phyloP scores from a whole-genome alignment of 2,888 invertebrate species.

The Hanleya hanleyi region DNA sequence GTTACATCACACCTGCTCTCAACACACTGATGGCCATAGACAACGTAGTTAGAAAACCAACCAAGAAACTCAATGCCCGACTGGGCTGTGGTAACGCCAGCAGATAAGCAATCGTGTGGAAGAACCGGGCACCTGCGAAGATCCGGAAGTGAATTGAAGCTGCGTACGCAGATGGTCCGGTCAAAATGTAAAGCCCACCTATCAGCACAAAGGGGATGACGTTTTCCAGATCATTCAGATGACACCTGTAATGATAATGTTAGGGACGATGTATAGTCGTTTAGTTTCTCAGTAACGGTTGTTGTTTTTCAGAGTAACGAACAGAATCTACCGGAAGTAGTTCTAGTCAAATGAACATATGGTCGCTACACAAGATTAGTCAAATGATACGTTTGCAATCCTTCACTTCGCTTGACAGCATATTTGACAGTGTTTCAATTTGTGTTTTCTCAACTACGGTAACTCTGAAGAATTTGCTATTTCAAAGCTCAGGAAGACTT shows the following conservation, averaged over 20 bases:
- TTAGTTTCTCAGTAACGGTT: too few relatives aligned
- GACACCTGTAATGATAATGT: constrained; percentile 80
- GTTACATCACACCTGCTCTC: constrained; percentile 15
- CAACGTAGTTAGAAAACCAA: constrained; percentile 74
- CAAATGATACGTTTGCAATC: too few relatives aligned
- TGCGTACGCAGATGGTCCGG: constrained; percentile 76
- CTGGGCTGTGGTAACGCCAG: constrained; percentile 79
- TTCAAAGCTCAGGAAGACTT: too few relatives aligned
- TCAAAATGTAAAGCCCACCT: constrained; percentile 79
- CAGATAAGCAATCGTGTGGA: constrained; percentile 81
- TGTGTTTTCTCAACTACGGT: too few relatives aligned
- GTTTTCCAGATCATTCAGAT: constrained; percentile 84
- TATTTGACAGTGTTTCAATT: too few relatives aligned
- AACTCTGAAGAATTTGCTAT: too few relatives aligned
- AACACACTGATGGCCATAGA: constrained; percentile 75
- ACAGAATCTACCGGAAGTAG: too few relatives aligned
- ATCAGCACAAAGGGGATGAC: constrained; percentile 80
- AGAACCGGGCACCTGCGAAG: constrained; percentile 77
- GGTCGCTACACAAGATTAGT: too few relatives aligned
- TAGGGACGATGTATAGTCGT: too few relatives aligned
- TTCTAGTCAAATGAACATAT: too few relatives aligned
- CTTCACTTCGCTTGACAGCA: too few relatives aligned
- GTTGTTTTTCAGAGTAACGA: too few relatives aligned
- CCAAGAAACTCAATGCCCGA: constrained; percentile 74
- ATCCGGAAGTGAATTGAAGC: constrained; percentile 78